These are phyloP conservation scores for Platycercus adscitus DNA, from an alignment of 2,113 vertebrate genomes.

Conservation along the genomic window DNA sequence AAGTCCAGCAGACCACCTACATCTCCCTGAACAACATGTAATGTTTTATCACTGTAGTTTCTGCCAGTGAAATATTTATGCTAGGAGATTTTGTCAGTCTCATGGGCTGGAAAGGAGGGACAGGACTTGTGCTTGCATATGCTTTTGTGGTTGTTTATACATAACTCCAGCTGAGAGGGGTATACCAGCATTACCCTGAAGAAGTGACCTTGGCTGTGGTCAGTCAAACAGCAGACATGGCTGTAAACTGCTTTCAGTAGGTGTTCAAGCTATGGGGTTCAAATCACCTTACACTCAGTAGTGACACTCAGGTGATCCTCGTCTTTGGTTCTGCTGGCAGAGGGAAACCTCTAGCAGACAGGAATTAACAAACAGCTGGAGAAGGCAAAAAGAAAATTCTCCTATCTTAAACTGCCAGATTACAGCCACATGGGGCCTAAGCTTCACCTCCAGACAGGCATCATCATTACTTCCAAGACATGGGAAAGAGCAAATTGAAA, in stretches of 20 bases:
- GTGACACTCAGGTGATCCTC: neutral
- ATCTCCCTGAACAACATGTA: neutral
- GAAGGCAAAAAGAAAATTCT: neutral
- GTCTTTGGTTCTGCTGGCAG: neutral
- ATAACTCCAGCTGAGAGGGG: neutral
- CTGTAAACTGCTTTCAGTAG: neutral
- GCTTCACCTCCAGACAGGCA: neutral
- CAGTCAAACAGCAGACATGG: neutral
- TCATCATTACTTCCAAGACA: neutral
- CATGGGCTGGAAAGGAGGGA: neutral
- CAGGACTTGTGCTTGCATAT: neutral
- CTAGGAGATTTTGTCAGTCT: neutral
- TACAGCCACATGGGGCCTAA: neutral
- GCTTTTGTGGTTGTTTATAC: neutral
- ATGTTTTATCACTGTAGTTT: neutral
- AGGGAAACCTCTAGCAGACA: neutral
- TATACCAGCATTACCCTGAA: neutral
- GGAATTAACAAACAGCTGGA: neutral
- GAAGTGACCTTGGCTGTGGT: neutral
- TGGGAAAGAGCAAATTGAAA: neutral
- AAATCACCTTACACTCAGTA: neutral
- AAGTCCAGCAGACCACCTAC: conserved; percentile 6
- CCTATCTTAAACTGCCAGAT: neutral
- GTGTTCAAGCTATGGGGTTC: neutral
- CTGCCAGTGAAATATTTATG: neutral